Percentiles rank a stretch among this genome's conserved stretches.
Evolutionary conservation across 2,888 invertebrate genomes (phyloP).

Genomic region (Drosophila incognita): DNA sequence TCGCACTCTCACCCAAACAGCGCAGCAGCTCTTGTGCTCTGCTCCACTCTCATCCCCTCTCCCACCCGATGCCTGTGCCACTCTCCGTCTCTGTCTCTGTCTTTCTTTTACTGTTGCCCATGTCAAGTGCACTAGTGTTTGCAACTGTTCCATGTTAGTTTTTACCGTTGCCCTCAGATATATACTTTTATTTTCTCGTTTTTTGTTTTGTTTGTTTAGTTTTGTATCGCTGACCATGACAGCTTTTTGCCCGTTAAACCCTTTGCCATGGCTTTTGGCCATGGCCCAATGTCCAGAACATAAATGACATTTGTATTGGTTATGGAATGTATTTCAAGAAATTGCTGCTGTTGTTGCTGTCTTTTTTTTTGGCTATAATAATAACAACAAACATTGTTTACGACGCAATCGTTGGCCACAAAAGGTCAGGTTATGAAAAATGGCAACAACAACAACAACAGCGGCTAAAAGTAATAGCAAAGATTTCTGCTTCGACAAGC

Average conservation of each 20-base stretch:
- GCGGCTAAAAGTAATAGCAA: slow-evolving; percentile 29
- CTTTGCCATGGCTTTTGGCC: slow-evolving; percentile 11
- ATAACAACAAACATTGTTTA: slow-evolving; percentile 69
- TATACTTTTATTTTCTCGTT: slow-evolving; percentile 1
- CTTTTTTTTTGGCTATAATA: slow-evolving; percentile 69
- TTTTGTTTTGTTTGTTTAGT: slow-evolving; percentile 18
- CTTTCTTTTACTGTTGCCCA: slow-evolving; percentile 11
- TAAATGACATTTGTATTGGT: slow-evolving; percentile 79
- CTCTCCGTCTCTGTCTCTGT: neutral
- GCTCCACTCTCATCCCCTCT: neutral
- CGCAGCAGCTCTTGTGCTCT: slow-evolving; percentile 7
- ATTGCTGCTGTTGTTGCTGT: slow-evolving; percentile 43
- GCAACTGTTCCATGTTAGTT: slow-evolving; percentile 43
- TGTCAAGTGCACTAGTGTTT: slow-evolving; percentile 63
- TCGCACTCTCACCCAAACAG: slow-evolving; percentile 60
- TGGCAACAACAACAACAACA: slow-evolving; percentile 25
- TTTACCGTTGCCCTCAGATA: slow-evolving; percentile 20
- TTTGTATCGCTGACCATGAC: slow-evolving; percentile 73
- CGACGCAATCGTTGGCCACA: slow-evolving; percentile 55
- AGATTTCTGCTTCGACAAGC: slow-evolving; percentile 46
- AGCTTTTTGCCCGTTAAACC: slow-evolving; percentile 54
- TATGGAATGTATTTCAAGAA: slow-evolving; percentile 72
- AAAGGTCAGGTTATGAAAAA: slow-evolving; percentile 74
- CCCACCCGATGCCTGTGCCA: neutral
- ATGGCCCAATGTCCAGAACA: slow-evolving; percentile 68